Evolutionary conservation across 2,888 invertebrate species (phyloP).

Genomic region (Pelosia muscerda): DNA sequence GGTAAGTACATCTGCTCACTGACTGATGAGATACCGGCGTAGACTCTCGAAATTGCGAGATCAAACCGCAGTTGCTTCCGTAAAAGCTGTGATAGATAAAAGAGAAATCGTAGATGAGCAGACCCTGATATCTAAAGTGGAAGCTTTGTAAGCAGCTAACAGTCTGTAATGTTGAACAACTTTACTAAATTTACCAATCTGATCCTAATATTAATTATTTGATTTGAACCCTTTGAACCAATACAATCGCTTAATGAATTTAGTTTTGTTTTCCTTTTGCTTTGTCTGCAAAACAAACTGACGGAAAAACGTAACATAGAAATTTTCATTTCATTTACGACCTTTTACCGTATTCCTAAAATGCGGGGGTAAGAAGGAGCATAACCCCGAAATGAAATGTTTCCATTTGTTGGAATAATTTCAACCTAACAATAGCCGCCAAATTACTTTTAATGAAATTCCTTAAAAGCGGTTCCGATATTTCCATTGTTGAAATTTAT

Average conservation of each 20-base stretch:
- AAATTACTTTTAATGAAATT: slow-evolving; percentile 17
- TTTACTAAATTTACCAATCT: not conserved
- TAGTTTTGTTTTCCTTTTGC: not conserved
- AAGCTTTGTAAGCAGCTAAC: too few relatives aligned
- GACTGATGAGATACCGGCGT: not conserved
- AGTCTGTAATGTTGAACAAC: too few relatives aligned
- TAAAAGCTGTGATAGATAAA: not conserved
- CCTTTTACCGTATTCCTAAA: not conserved
- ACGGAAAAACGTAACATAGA: not conserved
- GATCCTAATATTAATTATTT: not conserved
- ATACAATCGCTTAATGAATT: not conserved
- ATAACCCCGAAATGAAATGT: not conserved
- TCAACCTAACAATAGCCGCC: not conserved
- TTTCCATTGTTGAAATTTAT: slow-evolving; percentile 36
- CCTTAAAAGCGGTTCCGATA: slow-evolving; percentile 26
- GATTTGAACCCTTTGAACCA: not conserved
- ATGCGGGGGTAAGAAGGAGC: too few relatives aligned
- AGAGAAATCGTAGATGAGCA: too few relatives aligned
- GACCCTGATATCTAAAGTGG: too few relatives aligned
- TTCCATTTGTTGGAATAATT: not conserved
- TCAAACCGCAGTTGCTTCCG: not conserved
- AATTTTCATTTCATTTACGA: not conserved
- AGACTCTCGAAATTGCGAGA: not conserved
- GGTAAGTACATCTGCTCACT: too few relatives aligned
- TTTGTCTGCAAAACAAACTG: not conserved